Percentiles rank a stretch among this genome's conserved stretches.
Conservation (phyloP, 2,888 invertebrate species). For the Trissolcus japonicus region DNA sequence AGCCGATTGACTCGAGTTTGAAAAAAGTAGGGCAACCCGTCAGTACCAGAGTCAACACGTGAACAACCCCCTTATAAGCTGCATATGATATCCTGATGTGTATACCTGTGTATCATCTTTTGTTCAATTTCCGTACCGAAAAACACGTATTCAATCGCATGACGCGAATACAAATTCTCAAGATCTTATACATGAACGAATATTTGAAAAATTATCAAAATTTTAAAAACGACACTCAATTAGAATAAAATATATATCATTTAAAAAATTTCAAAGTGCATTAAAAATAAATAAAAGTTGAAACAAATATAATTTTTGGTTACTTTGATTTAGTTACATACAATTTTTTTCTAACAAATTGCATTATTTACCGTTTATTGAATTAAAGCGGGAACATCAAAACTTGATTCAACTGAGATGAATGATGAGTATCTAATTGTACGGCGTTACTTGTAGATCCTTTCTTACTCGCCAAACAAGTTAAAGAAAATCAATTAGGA, state of each 20-base stretch:
- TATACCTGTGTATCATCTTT: conserved; percentile 18
- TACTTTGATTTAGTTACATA: not conserved
- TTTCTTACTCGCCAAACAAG: not conserved
- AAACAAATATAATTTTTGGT: not conserved
- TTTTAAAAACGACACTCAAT: too few species aligned
- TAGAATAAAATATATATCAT: too few species aligned
- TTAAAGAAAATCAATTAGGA: conserved; percentile 36
- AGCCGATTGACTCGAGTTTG: conserved; percentile 15
- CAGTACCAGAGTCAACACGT: conserved; percentile 25
- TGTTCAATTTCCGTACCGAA: conserved; percentile 15
- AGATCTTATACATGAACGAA: too few species aligned
- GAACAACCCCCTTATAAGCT: conserved; percentile 20
- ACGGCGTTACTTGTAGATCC: too few species aligned
- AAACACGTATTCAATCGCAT: conserved; percentile 8
- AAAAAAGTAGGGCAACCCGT: conserved; percentile 36
- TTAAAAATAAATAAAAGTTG: too few species aligned
- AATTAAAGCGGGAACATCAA: too few species aligned
- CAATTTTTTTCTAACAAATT: not conserved
- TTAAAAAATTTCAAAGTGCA: too few species aligned
- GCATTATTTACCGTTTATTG: too few species aligned
- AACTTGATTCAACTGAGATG: too few species aligned
- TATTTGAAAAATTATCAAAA: too few species aligned
- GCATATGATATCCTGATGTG: not conserved
- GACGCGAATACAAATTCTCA: conserved; percentile 17
- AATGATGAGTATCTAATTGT: too few species aligned